Conservation (phyloP, 2,888 invertebrate species). For the Sinotaia quadrata region DNA sequence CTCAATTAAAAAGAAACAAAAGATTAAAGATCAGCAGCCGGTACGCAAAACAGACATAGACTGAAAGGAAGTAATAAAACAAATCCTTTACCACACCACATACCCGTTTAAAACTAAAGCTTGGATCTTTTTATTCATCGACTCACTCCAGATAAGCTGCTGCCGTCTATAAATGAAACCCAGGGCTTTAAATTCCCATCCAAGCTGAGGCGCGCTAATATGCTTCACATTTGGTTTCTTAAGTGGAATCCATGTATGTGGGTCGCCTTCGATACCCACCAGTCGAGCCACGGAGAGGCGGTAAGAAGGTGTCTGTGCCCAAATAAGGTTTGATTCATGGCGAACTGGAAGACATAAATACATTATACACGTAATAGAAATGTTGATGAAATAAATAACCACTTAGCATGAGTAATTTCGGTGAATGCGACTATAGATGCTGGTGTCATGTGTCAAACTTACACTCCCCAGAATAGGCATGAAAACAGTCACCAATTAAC, state of each 20-base stretch:
- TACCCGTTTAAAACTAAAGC: constrained; percentile 20
- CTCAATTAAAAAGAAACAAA: no score
- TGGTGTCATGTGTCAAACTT: no score
- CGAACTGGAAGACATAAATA: constrained; percentile 47
- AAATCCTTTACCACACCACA: no score
- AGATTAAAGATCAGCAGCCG: no score
- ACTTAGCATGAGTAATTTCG: no score
- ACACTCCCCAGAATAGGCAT: no score
- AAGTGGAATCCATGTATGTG: constrained; percentile 57
- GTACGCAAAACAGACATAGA: no score
- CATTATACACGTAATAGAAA: not conserved
- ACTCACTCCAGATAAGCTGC: constrained; percentile 63
- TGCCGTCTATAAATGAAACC: constrained; percentile 55
- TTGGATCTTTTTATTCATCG: constrained; percentile 60
- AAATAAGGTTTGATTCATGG: constrained; percentile 63
- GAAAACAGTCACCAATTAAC: no score
- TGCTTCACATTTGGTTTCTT: constrained; percentile 39
- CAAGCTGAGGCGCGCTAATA: constrained; percentile 63
- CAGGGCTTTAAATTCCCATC: constrained; percentile 65
- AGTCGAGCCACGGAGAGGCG: constrained; percentile 56
- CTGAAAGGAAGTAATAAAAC: no score
- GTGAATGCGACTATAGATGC: no score
- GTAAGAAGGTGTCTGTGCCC: constrained; percentile 60
- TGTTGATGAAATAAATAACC: no score
- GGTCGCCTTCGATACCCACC: constrained; percentile 65